A percentile compares a stretch with the other conserved stretches of the same genome.
These are phyloP conservation scores for Brachyhypopomus gauderio DNA, from an alignment of 2,113 vertebrate genomes.

Conservation along the genomic window DNA sequence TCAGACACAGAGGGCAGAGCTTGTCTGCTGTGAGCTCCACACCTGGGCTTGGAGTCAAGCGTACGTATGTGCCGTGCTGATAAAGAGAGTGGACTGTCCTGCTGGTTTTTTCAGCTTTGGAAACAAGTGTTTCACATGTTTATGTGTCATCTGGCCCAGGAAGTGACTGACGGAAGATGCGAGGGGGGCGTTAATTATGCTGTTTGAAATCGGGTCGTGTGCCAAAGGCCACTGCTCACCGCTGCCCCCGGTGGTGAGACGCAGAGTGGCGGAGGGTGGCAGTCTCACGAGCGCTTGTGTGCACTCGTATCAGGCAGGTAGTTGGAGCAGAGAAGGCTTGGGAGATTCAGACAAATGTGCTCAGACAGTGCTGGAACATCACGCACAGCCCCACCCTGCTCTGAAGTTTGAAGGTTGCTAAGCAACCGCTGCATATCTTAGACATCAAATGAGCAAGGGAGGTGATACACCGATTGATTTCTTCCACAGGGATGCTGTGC, in stretches of 20 bases:
- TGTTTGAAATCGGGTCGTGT: constrained; percentile 28
- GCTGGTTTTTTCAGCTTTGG: background rate
- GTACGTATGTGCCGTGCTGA: background rate
- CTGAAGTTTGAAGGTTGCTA: constrained; percentile 58
- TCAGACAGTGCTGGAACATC: background rate
- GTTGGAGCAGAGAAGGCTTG: constrained; percentile 12
- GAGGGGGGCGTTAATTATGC: constrained; percentile 18
- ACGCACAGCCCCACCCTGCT: constrained; percentile 21
- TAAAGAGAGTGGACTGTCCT: constrained; percentile 6
- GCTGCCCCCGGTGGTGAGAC: too few relatives aligned
- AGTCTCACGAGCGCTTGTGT: background rate
- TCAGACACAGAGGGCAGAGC: too few relatives aligned
- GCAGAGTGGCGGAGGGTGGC: constrained; percentile 8
- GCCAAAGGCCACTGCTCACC: too few relatives aligned
- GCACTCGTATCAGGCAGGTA: constrained; percentile 42
- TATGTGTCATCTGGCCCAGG: constrained; percentile 2
- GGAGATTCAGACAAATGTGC: constrained; percentile 32
- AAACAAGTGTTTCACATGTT: constrained; percentile 9
- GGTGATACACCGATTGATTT: constrained; percentile 32
- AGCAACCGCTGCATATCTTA: constrained; percentile 49
- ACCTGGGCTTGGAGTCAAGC: background rate
- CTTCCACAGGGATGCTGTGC: constrained; percentile 6
- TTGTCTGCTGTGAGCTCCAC: background rate
- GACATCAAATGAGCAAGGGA: constrained; percentile 45
- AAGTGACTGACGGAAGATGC: constrained; percentile 10